These are phyloP conservation scores for Cerastis leucographa DNA, from an alignment of 2,888 invertebrate genomes.

Conservation along the genomic window DNA sequence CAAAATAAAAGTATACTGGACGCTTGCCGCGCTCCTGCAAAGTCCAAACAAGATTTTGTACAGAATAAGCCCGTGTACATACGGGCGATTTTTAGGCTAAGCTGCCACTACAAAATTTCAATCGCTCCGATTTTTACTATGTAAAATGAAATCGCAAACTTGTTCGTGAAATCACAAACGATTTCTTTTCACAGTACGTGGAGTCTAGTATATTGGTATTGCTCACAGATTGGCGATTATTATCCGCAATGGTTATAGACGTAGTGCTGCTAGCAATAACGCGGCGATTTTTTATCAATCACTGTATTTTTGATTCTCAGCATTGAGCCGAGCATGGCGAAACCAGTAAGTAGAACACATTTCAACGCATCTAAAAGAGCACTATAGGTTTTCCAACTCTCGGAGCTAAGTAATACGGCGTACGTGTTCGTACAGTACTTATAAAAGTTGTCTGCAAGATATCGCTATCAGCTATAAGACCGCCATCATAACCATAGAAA, in stretches of 20 bases:
- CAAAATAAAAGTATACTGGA: constrained; percentile 40
- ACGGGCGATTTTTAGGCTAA: neutral
- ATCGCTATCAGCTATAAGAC: too few relatives aligned
- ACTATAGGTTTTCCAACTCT: neutral
- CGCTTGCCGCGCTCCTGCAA: constrained; percentile 18
- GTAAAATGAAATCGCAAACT: neutral
- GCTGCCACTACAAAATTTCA: neutral
- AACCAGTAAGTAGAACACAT: neutral
- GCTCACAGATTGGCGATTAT: neutral
- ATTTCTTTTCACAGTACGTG: neutral
- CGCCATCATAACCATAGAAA: too few relatives aligned
- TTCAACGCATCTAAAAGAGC: neutral
- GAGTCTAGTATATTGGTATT: neutral
- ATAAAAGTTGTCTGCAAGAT: too few relatives aligned
- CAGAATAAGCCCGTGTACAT: neutral
- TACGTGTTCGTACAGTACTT: too few relatives aligned
- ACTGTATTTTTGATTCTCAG: neutral
- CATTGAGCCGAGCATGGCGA: neutral
- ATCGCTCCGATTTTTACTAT: neutral
- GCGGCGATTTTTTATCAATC: neutral
- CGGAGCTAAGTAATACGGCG: neutral
- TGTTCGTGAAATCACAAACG: neutral
- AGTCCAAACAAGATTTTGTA: constrained; percentile 4
- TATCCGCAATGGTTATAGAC: neutral
- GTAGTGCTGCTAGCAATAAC: too few relatives aligned